Evolutionary conservation across 1,140 invertebrate species (phyloP), one percentile per base, ranked within the genome.

Genomic region (Camponotus vicinus): DNA sequence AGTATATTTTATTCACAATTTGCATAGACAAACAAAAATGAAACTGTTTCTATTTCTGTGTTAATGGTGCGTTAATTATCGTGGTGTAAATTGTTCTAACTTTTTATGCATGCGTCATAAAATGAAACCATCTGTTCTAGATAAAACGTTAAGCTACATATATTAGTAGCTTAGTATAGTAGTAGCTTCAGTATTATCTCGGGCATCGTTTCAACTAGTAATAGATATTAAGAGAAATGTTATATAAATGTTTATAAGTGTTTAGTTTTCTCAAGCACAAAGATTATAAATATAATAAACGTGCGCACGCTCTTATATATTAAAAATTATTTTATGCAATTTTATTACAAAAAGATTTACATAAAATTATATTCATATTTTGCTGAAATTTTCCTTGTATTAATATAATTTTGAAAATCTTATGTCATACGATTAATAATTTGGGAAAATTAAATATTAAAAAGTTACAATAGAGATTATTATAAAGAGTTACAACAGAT

Each of bases 31-130:
- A 80, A 55, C 42, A 18, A 1, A 57, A 27, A 27, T 27, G 3
- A 15, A 15, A 21, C 27, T 61, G 1, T 7, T 8, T 13, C 52
- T 27, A 27, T 27, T 27, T 18, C 8, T 37, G 27, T 70, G 42
- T 27, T 27, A 61, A 75, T 34, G 34, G 5, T 52, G n/a, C 6
- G 13, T 4, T 79, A 79, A 79, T 85, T 85, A 67, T 11, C 32
- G 18, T 42, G 1, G 27, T 57, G 11, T 67, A 77, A 78, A 15
- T 85, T 6, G 49, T 3, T 63, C 9, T 67, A 85, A 66, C 52
- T 64, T 83, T 80, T 40, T 18, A 59, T 70, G 66, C 6, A 32
- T 37, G 13, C 3, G 27, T 64, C 27, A 18, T 34, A 70, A 70
- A 59, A 7, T 7, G 15, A 79, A 77, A 49, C 40, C 18, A 64